Conservation (phyloP, 2,888 invertebrate species). For the Scotopteryx bipunctaria region DNA sequence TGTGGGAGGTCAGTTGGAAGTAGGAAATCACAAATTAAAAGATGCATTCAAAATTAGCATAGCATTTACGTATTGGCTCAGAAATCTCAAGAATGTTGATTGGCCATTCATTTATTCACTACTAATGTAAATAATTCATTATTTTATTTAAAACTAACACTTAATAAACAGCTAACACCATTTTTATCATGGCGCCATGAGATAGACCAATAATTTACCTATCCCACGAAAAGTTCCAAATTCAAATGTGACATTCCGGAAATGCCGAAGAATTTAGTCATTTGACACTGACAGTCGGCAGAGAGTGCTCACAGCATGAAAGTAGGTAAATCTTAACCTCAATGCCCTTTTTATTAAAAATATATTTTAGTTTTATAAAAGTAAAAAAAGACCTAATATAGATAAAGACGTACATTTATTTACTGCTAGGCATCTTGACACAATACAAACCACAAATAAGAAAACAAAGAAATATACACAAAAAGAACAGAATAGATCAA, state of each 20-base stretch:
- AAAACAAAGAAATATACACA: no score
- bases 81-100: slow-evolving; percentile 10
- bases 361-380: no score
- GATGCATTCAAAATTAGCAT: neutral
- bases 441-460: no score
- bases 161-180: neutral
- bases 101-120: slow-evolving; percentile 12
- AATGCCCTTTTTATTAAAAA: no score
- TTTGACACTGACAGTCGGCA: no score
- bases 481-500: no score
- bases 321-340: no score
- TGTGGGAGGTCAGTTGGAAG: no score
- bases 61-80: neutral
- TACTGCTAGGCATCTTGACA: slow-evolving; percentile 23
- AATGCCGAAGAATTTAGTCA: slow-evolving; percentile 32
- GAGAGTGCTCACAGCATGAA: no score
- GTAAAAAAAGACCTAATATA: neutral
- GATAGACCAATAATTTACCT: neutral
- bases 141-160: slow-evolving; percentile 6
- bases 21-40: neutral
- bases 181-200: slow-evolving; percentile 3
- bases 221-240: slow-evolving; percentile 46
- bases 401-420: neutral
- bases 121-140: slow-evolving; percentile 9
- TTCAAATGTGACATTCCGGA: slow-evolving; percentile 47